phyloP scores from a whole-genome alignment of 2,113 vertebrate genomes.

The Dromiciops gliroides region DNA sequence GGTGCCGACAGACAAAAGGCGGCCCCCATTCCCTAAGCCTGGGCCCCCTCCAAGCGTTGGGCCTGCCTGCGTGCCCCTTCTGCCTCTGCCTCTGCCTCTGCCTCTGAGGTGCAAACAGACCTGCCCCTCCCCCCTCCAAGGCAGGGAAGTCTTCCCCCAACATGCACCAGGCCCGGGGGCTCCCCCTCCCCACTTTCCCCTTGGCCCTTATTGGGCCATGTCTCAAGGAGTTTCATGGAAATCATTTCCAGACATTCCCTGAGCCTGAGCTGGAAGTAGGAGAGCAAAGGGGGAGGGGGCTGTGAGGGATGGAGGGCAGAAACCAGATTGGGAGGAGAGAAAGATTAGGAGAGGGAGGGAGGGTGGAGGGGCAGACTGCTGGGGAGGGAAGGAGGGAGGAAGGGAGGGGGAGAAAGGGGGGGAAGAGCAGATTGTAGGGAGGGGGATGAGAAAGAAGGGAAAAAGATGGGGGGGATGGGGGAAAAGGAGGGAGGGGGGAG shows the following conservation, averaged over 20 bases:
- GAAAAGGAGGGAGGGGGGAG: conserved; percentile 3
- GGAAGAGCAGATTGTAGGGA: too few relatives aligned
- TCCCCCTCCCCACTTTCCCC: background rate
- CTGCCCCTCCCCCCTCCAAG: background rate
- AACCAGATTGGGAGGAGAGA: background rate
- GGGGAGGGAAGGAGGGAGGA: too few relatives aligned
- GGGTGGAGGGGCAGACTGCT: too few relatives aligned
- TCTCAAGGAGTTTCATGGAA: background rate
- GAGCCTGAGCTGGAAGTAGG: conserved; percentile 42
- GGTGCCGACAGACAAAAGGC: background rate
- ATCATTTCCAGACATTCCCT: conserved; percentile 26
- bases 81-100: fast-evolving
- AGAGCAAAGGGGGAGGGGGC: conserved; percentile 53
- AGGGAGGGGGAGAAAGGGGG: too few relatives aligned
- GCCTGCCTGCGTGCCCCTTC: background rate
- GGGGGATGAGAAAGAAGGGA: too few relatives aligned
- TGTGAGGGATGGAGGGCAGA: background rate
- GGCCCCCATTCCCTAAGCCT: background rate
- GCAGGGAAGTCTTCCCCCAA: background rate
- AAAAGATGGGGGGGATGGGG: too few relatives aligned
- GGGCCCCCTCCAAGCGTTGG: background rate
- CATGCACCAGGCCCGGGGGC: background rate
- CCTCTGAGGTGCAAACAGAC: background rate
- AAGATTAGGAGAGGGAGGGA: conserved; percentile 1
- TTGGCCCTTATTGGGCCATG: background rate